phyloP scores from a whole-genome alignment of 2,113 vertebrate species.

The Nansenia antarctica region DNA sequence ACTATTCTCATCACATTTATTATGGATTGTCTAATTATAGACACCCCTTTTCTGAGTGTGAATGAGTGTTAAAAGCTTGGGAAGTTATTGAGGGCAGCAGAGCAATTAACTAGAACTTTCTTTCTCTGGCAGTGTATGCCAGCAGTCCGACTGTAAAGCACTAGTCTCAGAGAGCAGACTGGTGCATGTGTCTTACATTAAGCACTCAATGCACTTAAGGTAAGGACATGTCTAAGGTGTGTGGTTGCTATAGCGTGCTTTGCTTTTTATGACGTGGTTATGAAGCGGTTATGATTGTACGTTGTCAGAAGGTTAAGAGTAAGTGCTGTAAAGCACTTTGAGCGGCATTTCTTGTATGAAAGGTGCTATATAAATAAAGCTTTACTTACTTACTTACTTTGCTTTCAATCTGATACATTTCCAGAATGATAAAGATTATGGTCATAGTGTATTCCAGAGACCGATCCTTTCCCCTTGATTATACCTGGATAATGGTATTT shows the following conservation, averaged over 20 bases:
- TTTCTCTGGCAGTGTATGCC: too few relatives aligned
- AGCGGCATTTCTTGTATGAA: too few relatives aligned
- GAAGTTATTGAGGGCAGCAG: not conserved
- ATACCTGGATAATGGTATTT: too few relatives aligned
- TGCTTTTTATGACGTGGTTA: too few relatives aligned
- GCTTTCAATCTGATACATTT: not conserved
- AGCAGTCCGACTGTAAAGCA: not conserved
- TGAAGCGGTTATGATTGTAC: too few relatives aligned
- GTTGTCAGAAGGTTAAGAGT: too few relatives aligned
- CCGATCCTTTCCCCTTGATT: not conserved
- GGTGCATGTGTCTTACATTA: too few relatives aligned
- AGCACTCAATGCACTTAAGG: not conserved
- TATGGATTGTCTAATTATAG: not conserved
- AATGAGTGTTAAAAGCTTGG: not conserved
- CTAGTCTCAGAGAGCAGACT: not conserved
- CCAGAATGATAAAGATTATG: not conserved
- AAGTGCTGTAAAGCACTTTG: too few relatives aligned
- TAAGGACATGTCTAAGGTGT: not conserved
- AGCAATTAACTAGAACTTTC: not conserved
- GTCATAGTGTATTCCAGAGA: not conserved
- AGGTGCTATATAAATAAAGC: too few relatives aligned
- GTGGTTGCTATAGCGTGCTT: not conserved
- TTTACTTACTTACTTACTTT: too few relatives aligned
- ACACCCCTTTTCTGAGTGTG: not conserved
- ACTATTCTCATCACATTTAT: too few relatives aligned